These are phyloP conservation scores for Trichechus manatus DNA, from an alignment of 2,113 vertebrate species.

Conservation along the genomic window DNA sequence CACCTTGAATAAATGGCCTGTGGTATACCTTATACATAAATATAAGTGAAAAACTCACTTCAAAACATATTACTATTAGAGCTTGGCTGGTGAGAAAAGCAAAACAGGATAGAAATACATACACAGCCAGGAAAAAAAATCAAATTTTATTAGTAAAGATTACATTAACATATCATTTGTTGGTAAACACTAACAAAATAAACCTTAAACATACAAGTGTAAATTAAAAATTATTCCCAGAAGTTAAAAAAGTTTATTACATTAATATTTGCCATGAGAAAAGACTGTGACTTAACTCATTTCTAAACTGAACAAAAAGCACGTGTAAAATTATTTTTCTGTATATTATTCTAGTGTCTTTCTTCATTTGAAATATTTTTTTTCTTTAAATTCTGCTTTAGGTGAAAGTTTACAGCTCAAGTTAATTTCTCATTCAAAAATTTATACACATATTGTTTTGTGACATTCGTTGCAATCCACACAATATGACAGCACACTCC, in stretches of 20 bases:
- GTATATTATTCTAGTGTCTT: conserved; percentile 57
- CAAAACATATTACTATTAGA: neutral
- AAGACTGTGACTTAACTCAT: conserved; percentile 32
- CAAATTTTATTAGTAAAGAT: conserved; percentile 31
- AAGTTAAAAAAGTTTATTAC: conserved; percentile 42
- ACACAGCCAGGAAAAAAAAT: conserved; percentile 22
- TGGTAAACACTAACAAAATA: conserved; percentile 71
- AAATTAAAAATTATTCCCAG: conserved; percentile 67
- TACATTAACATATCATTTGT: conserved; percentile 48
- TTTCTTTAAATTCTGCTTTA: too few species aligned
- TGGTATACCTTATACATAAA: neutral
- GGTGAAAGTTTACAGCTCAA: too few species aligned
- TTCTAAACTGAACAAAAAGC: conserved; percentile 78
- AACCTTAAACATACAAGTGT: conserved; percentile 52
- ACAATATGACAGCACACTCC: too few species aligned
- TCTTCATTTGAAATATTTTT: conserved; percentile 23
- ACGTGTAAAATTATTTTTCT: conserved; percentile 74
- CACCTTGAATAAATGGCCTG: neutral
- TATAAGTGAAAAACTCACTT: neutral
- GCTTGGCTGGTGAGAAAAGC: conserved; percentile 48
- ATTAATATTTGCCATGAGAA: conserved; percentile 60
- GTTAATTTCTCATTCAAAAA: too few species aligned
- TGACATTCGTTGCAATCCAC: too few species aligned
- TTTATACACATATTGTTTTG: too few species aligned
- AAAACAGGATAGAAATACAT: conserved; percentile 62